Evolutionary conservation across 1,140 invertebrate species (phyloP).

Genomic region (Drosophila seguyi): DNA sequence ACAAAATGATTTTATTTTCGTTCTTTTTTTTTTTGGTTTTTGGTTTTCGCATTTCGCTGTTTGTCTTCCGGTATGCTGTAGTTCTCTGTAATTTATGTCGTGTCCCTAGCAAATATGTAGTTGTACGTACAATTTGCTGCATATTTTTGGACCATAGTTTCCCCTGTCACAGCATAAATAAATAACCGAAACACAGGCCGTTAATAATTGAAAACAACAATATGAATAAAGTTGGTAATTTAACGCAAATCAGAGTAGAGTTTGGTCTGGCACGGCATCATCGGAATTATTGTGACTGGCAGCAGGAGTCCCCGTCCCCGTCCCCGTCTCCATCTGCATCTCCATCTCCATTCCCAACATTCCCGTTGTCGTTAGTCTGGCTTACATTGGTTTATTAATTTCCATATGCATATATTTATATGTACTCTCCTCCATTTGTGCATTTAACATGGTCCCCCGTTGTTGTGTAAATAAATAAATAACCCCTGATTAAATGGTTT

Average conservation of each 20-base stretch:
- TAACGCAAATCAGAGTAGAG: conserved; percentile 17
- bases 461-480: conserved; percentile 39
- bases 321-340: background rate
- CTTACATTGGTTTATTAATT: conserved; percentile 57
- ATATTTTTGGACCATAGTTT: conserved; percentile 34
- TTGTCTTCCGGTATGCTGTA: conserved; percentile 36
- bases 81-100: conserved; percentile 36
- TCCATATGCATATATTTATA: conserved; percentile 32
- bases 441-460: conserved; percentile 28
- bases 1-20: conserved; percentile 13
- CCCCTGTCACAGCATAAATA: conserved; percentile 33
- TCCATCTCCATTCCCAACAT: background rate
- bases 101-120: conserved; percentile 30
- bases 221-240: conserved; percentile 21
- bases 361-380: conserved; percentile 25
- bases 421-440: conserved; percentile 30
- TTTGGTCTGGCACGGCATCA: conserved; percentile 18
- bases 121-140: conserved; percentile 27
- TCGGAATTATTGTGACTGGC: conserved; percentile 28
- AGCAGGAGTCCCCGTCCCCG: background rate
- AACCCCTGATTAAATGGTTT: conserved; percentile 53
- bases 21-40: too few species aligned
- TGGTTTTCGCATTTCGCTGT: conserved; percentile 14
- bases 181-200: conserved; percentile 18
- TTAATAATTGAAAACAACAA: conserved; percentile 49